phyloP scores from a whole-genome alignment of 2,888 invertebrate species.

The Chrysolina americana region DNA sequence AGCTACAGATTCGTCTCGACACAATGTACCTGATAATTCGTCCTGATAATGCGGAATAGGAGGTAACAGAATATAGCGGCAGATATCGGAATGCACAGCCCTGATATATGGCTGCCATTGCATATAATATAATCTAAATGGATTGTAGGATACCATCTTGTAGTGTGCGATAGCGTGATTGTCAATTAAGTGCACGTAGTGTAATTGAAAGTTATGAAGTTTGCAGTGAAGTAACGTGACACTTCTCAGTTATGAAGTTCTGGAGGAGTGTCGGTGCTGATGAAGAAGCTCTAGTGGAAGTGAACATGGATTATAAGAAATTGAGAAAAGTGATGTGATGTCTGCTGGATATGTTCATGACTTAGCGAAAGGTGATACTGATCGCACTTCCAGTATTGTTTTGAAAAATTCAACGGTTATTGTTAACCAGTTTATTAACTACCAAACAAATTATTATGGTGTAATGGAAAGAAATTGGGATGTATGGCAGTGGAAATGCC shows the following conservation, averaged over 20 bases:
- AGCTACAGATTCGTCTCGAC: constrained; percentile 20
- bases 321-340: neutral
- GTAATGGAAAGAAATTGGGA: no score
- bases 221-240: neutral
- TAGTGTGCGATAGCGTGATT: constrained; percentile 38
- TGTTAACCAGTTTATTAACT: no score
- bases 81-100: constrained; percentile 14
- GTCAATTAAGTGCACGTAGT: constrained; percentile 37
- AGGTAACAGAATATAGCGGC: constrained; percentile 30
- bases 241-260: neutral
- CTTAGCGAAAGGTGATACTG: no score
- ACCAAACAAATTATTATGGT: no score
- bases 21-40: constrained; percentile 29
- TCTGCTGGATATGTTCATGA: no score
- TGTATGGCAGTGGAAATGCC: no score
- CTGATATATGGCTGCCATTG: constrained; percentile 45
- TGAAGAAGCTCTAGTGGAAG: neutral
- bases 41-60: constrained; percentile 3
- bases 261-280: neutral
- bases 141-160: constrained; percentile 44
- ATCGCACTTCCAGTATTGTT: no score
- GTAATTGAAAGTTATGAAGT: constrained; percentile 30
- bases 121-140: constrained; percentile 49
- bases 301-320: neutral
- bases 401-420: no score